These are phyloP conservation scores for Ispidina picta DNA, from an alignment of 2,797 vertebrate genomes.

Conservation along the genomic window DNA sequence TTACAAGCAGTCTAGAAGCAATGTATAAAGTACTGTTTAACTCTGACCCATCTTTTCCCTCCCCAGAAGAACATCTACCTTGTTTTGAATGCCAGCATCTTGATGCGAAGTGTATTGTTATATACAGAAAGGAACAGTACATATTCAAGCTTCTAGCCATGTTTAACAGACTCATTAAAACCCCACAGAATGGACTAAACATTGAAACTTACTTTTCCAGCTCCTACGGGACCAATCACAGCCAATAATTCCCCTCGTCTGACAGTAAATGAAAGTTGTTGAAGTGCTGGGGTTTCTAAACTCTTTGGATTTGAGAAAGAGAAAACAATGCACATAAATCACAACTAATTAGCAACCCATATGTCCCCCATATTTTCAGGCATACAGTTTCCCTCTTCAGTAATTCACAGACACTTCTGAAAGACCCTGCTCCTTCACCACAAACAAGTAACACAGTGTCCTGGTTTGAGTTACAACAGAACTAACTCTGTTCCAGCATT, in stretches of 20 bases:
- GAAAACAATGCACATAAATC: not conserved
- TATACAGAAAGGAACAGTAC: not conserved
- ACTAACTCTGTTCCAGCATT: too few relatives aligned
- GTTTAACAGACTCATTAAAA: not conserved
- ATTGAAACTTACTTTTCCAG: constrained; percentile 86
- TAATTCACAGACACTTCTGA: not conserved
- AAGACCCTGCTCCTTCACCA: not conserved
- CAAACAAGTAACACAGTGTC: not conserved
- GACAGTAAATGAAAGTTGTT: constrained; percentile 85
- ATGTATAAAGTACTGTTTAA: not conserved
- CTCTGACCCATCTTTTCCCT: not conserved
- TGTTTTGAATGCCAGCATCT: not conserved
- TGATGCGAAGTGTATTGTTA: not conserved
- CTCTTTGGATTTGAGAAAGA: constrained; percentile 63
- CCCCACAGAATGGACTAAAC: not conserved
- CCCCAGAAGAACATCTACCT: accelerated
- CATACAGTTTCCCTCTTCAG: not conserved
- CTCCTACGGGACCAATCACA: constrained; percentile 93
- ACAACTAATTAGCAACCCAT: not conserved
- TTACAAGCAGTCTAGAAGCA: not conserved
- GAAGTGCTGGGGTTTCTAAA: constrained; percentile 85
- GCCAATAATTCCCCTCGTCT: constrained; percentile 86
- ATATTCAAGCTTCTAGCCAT: not conserved
- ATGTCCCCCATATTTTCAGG: not conserved
- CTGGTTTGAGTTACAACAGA: too few relatives aligned